Evolutionary conservation across 2,888 invertebrate species (phyloP).

Genomic region (Cantharis rustica): DNA sequence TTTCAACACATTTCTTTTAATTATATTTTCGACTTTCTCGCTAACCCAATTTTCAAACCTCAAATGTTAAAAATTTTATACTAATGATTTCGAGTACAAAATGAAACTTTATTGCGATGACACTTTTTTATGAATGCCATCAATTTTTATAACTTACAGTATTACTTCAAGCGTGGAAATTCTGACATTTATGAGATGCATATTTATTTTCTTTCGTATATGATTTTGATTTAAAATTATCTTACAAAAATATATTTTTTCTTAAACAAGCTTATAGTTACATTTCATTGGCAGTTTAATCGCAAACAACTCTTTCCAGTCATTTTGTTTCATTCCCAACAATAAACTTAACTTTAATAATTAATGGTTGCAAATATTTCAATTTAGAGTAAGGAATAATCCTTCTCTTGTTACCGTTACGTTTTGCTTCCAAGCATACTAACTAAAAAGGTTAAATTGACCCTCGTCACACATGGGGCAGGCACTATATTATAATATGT

Average conservation of each 20-base stretch:
- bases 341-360: not conserved
- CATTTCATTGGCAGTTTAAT: too few species aligned
- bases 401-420: not conserved
- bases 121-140: conserved; percentile 28
- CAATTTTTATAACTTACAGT: conserved; percentile 33
- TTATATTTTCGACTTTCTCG: not conserved
- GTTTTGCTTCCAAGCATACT: not conserved
- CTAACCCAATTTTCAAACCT: not conserved
- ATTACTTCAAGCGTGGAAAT: conserved; percentile 24
- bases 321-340: not conserved
- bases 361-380: not conserved
- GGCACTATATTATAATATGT: not conserved
- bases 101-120: conserved; percentile 35
- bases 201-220: conserved; percentile 23
- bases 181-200: conserved; percentile 24
- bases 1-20: not conserved
- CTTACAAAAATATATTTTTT: not conserved
- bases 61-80: conserved; percentile 22
- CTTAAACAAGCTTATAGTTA: too few species aligned
- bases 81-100: conserved; percentile 28
- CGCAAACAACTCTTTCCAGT: too few species aligned
- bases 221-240: conserved; percentile 3
- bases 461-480: not conserved
- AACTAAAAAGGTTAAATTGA: not conserved
- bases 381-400: not conserved